Evolutionary conservation across 2,888 invertebrate species (phyloP), one percentile per base, ranked within the genome.

Genomic region (Apamea sordens): DNA sequence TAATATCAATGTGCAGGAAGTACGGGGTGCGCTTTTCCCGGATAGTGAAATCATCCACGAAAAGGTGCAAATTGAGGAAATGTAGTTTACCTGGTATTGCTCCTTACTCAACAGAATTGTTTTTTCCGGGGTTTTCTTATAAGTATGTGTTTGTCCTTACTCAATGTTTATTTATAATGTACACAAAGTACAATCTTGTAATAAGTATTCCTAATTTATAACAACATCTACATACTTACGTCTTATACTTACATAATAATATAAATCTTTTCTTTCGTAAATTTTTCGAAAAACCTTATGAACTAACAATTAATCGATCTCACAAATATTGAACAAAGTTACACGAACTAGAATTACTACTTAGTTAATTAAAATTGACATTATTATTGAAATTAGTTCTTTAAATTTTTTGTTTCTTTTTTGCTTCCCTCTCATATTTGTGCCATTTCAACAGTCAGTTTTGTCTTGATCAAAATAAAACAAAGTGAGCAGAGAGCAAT

Each of bases 401-500:
- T 72, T 24, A 5, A 2, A 10, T 24, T 15, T 47, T 36, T 36
- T 36, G 36, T 5, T 36, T 15, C 8, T 2, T n/a, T 21, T 79
- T 61, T 53, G 28, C 11, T 36, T 41, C 44, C 69, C 67, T 53
- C 61, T 63, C 21, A 32, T 77, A 69, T 76, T 69, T 73, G n/a
- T 61, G 21, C 86, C 86, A 88, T 88, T 91, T 86, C 87, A 91
- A 89, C 89, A 91, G n/a, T 89, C 90, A 92, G 88, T 90, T 91
- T 90, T 90, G 90, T 91, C 90, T 85, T 88, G 88, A 91, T 91
- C 89, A 89, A 91, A 92, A 93, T 94, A 94, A 95, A 95, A 96
- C 96, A 96, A 96, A 95, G 94, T 94, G 93, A 88, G 91, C 92
- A 88, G 91, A 91, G 94, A 95, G 94, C 96, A 96, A 96, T 96